Evolutionary conservation across 64 coral and sea anemone species (phyloP), one percentile per base, ranked within the genome.

Genomic region (Catalaphyllia jardinei): DNA sequence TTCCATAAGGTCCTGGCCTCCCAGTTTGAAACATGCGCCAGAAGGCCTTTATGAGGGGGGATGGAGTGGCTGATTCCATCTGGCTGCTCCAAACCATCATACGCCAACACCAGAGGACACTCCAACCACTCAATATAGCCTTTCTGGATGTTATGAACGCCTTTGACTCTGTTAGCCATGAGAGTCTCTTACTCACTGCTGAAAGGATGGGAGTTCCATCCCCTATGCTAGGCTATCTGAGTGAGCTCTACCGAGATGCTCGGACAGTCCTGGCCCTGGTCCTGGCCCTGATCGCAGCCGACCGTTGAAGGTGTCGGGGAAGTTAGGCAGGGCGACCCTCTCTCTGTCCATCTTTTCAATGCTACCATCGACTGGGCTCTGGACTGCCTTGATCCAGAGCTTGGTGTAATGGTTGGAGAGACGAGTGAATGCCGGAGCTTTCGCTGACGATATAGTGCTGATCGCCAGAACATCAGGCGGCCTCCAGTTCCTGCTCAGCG

Each of bases 321-420:
- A 20, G 86, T 88, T 6, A 74, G 73, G 29, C 73, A 88, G 29
- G 86, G 86, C n/a, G 86, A 88, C 31, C 72, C 86, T 10, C 18
- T 88, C 3, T 77, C 72, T 17, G n/a, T 59, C 1, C 49, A 57
- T 1, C 62, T 74, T 2, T 87, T 87, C 19, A 75, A 87, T 27
- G 63, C 31, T 15, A 27, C 75, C 52, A 54, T 54, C 13, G 67
- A 87, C 73, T 75, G 42, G 86, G 27, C 69, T 2, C 46, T 87
- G 16, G 69, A 15, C 18, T 2, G 29, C 50, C 13, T 87, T 3
- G 86, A 75, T 73, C 69, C 67, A 9, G 46, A 55, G 31, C 69
- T 87, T 1, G 69, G 67, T 2, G 15, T 54, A 0, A 20, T 25
- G 12, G 0, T 39, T 77, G 33, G 33, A 3, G 33, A 35, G 33